phyloP scores from a whole-genome alignment of 2,888 invertebrate genomes.

The Calephelis perditalis region DNA sequence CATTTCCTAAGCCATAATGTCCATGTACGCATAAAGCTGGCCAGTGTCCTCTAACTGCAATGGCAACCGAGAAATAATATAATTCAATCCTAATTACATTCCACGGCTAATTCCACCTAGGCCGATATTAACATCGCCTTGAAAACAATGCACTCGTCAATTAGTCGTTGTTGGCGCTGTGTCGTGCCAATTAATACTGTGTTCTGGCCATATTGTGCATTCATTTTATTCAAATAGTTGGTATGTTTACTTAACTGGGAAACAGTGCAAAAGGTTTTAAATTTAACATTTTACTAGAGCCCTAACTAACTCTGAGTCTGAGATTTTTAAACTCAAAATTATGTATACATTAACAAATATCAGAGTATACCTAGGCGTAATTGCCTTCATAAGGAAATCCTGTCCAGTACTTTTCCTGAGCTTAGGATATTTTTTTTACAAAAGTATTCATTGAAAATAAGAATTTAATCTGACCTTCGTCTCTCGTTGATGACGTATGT shows the following conservation, averaged over 20 bases:
- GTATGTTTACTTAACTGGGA: conserved; percentile 14
- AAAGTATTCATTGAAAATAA: no score
- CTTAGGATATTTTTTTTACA: no score
- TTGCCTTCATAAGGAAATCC: no score
- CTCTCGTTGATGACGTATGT: no score
- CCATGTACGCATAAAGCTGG: no score
- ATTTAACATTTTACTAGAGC: conserved; percentile 11
- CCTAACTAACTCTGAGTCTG: conserved; percentile 8
- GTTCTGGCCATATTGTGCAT: conserved; percentile 25
- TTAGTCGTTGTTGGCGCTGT: conserved; percentile 29
- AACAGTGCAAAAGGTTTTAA: conserved; percentile 2
- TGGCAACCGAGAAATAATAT: conserved; percentile 3
- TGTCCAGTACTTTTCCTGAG: no score
- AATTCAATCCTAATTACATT: conserved; percentile 10
- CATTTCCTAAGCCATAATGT: no score
- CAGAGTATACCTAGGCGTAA: no score
- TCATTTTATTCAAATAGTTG: conserved; percentile 26
- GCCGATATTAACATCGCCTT: conserved; percentile 19
- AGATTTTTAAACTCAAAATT: no score
- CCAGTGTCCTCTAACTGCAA: neutral
- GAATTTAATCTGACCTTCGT: no score
- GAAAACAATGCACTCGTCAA: conserved; percentile 32
- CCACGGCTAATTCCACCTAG: conserved; percentile 8
- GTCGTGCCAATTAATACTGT: conserved; percentile 31
- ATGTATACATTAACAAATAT: no score